Conservation (phyloP, 2,113 vertebrate species). For the Cottus gobio region DNA sequence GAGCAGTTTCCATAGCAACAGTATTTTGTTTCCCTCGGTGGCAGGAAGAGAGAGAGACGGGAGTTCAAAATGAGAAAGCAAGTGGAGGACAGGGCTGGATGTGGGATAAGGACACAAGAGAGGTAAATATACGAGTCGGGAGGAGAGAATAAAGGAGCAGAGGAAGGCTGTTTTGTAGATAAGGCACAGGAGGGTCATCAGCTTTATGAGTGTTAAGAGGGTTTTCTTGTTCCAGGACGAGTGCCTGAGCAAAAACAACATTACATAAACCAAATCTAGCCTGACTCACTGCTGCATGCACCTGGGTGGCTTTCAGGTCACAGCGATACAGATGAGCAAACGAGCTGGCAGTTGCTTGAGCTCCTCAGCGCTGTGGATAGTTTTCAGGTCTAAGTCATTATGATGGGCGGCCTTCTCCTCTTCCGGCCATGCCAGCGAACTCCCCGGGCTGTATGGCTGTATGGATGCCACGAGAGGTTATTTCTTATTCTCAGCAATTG, state of each 20-base stretch:
- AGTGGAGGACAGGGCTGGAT: slow-evolving; percentile 36
- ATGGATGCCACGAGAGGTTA: slow-evolving; percentile 7
- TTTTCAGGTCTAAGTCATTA: slow-evolving; percentile 45
- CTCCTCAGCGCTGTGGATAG: slow-evolving; percentile 51
- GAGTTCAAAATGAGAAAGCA: slow-evolving; percentile 47
- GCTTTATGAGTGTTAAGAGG: slow-evolving; percentile 48
- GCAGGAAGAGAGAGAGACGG: slow-evolving; percentile 65
- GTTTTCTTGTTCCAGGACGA: slow-evolving; percentile 53
- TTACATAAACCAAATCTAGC: slow-evolving; percentile 63
- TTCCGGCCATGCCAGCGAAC: slow-evolving; percentile 2
- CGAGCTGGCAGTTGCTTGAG: slow-evolving; percentile 52
- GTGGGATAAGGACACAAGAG: slow-evolving; percentile 54
- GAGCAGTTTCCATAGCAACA: slow-evolving; percentile 86
- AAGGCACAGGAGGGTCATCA: slow-evolving; percentile 29
- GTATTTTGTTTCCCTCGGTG: slow-evolving; percentile 79
- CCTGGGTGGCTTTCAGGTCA: slow-evolving; percentile 58
- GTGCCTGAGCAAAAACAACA: slow-evolving; percentile 44
- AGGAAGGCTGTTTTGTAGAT: slow-evolving; percentile 28
- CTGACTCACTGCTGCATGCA: slow-evolving; percentile 68
- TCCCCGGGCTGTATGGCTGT: slow-evolving; percentile 5
- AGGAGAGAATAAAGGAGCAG: slow-evolving; percentile 37
- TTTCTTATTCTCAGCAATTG: neutral
- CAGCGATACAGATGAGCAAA: slow-evolving; percentile 60
- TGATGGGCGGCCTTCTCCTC: slow-evolving; percentile 1
- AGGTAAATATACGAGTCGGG: slow-evolving; percentile 31